phyloP scores from a whole-genome alignment of 2,113 vertebrate genomes.

The Phrynosoma blainvillii region DNA sequence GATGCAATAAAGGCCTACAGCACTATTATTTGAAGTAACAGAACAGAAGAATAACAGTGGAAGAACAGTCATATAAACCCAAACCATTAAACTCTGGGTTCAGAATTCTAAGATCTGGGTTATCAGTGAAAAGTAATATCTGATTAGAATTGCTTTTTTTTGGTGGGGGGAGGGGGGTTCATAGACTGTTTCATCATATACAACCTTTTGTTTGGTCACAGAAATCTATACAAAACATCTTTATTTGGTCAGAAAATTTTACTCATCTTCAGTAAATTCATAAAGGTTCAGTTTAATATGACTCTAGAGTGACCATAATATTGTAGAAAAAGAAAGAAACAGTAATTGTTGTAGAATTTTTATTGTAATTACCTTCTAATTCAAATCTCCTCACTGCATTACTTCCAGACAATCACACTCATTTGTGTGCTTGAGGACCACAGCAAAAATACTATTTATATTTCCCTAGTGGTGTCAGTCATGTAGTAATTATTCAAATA shows the following conservation, averaged over 20 bases:
- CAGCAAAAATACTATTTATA: not conserved
- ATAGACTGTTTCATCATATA: too few relatives aligned
- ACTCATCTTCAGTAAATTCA: not conserved
- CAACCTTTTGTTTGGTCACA: too few relatives aligned
- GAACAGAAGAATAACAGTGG: too few relatives aligned
- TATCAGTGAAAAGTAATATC: too few relatives aligned
- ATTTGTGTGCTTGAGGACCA: not conserved
- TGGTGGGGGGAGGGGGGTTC: too few relatives aligned
- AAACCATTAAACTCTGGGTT: too few relatives aligned
- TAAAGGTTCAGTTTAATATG: not conserved
- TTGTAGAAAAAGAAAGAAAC: not conserved
- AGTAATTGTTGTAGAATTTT: not conserved
- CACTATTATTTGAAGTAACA: too few relatives aligned
- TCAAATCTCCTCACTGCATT: not conserved
- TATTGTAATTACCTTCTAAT: not conserved
- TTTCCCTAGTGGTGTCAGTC: not conserved
- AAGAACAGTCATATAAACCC: too few relatives aligned
- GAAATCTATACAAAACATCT: too few relatives aligned
- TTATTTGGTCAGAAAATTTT: not conserved
- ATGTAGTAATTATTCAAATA: not conserved
- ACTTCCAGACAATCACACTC: not conserved
- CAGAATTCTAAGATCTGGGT: too few relatives aligned
- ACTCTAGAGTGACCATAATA: not conserved
- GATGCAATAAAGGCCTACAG: too few relatives aligned
- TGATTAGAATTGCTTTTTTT: too few relatives aligned